Evolutionary conservation across 2,888 invertebrate genomes (phyloP), one percentile per base, ranked within the genome.

Genomic region (Nowickia ferox): DNA sequence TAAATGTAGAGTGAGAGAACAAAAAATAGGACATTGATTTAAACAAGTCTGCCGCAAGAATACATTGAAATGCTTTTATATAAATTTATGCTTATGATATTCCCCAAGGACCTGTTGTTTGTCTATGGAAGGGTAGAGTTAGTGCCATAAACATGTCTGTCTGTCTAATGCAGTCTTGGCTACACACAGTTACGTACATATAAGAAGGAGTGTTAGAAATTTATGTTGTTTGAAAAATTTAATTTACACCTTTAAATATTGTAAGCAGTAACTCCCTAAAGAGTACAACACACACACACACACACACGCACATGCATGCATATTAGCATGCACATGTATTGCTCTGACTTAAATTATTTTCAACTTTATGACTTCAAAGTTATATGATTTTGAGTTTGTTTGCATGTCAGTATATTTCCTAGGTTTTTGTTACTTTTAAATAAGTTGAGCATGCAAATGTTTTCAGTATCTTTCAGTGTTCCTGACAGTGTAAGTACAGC

Each of bases 161-260:
- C 15, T 69, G 17, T 51, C 15, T 46, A 1, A 9, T 48, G 1
- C 8, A 55, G 10, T 11, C 19, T 69, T 19, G 10, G 8, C 30
- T 30, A 30, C 30, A 30, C 57, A 11, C 38, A 19, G 8, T 6
- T 30, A 30, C 30, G 6, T 65, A 11, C 38, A 19, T 40, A 30
- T 40, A 69, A 9, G 10, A 57, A 57, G 81, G 71, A 68, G 81
- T 72, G 44, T 17, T 75, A 22, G n/a, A 78, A 82, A 78, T 74
- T 48, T 74, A 78, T 85, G 68, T 63, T 78, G 74, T 63, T 74
- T n/a, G 44, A 71, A 79, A 30, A 86, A 86, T 82, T 79, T 65
- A 82, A 82, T 86, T 82, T 75, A 86, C 82, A 86, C 82, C 85
- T 78, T 78, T 74, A 68, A 81, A 68, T 55, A 42, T 55, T 72